Evolutionary conservation across 2,888 invertebrate genomes (phyloP).

Genomic region (Julus scandinavius): DNA sequence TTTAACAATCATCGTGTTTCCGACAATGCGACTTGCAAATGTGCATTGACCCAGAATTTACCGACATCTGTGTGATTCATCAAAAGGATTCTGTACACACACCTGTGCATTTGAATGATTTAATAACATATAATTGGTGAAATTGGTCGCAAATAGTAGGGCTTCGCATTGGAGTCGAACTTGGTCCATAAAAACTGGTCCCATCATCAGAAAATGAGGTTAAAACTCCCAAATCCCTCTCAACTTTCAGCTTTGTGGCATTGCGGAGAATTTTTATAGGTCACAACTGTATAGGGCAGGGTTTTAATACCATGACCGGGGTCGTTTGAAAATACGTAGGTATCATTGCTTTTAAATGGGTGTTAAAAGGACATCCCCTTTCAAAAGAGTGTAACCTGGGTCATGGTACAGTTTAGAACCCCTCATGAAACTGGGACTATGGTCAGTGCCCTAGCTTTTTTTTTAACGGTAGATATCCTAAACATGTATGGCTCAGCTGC

Average conservation of each 20-base stretch:
- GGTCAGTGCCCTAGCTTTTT: neutral
- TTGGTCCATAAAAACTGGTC: no score
- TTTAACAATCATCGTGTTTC: neutral
- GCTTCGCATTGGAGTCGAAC: no score
- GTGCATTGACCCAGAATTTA: neutral
- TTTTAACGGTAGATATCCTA: neutral
- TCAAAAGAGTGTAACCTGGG: neutral
- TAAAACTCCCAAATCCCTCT: neutral
- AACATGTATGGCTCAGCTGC: neutral
- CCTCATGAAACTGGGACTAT: neutral
- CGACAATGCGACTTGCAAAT: neutral
- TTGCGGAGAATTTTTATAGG: neutral
- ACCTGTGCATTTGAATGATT: neutral
- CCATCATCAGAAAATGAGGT: neutral
- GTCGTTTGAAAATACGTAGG: neutral
- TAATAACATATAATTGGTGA: neutral
- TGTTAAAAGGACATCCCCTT: neutral
- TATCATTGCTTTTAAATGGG: neutral
- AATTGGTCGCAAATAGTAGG: neutral
- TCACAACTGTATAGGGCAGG: neutral
- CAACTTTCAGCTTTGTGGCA: neutral
- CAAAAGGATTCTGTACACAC: neutral
- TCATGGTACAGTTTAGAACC: neutral
- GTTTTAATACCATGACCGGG: neutral
- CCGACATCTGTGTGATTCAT: neutral